Base-by-base conservation (phyloP, 2,113 vertebrate genomes). In the Chlorodrepanis virens region DNA sequence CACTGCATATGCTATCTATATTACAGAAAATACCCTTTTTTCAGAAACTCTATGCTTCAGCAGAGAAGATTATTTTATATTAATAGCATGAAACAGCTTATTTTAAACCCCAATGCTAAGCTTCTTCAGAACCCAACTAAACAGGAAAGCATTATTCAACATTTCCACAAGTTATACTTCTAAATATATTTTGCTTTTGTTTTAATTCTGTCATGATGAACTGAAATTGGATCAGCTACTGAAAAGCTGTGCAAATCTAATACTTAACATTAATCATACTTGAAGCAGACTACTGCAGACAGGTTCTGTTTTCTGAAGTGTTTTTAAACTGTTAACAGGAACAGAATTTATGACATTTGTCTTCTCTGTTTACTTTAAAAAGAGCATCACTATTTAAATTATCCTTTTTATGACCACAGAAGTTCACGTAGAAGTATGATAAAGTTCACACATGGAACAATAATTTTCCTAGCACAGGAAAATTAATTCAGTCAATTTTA, bases 291-390 rank as follows among this genome's bases (percentile, higher is more conserved):
- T 85, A 82, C 54, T 69, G 52, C 53, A 91, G 60, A 89, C 37
- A 71, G 42, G 35, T 54, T 91, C 40, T 93, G 54, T 81, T 88
- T 91, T 72, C 63, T 90, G 12, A 96, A 93, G 29, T 49, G 70
- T 67, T 95, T 83, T 90, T 65, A 88, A 95, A 93, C 85, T 91
- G 59, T 59, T 88, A 95, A 39, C 35, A 85, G 27, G 23, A 95
- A 83, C 29, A 65, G 67, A 16, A 65, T 91, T 90, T 50, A 61
- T 83, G 27, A 90, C 54, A 80, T 93, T 90, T 87, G 33, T 86
- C 78, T 93, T 91, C 74, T 37, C 22, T 67, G 19, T 78, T 94
- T 83, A 70, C 57, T 90, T 91, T 67, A 19, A 88, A 82, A 85
- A 83, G 21, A 67, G 47, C n/a, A 96, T 77, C 29, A 50, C 88